These are phyloP conservation scores for Eretmocerus hayati DNA, from an alignment of 2,888 invertebrate genomes.

Conservation along the genomic window DNA sequence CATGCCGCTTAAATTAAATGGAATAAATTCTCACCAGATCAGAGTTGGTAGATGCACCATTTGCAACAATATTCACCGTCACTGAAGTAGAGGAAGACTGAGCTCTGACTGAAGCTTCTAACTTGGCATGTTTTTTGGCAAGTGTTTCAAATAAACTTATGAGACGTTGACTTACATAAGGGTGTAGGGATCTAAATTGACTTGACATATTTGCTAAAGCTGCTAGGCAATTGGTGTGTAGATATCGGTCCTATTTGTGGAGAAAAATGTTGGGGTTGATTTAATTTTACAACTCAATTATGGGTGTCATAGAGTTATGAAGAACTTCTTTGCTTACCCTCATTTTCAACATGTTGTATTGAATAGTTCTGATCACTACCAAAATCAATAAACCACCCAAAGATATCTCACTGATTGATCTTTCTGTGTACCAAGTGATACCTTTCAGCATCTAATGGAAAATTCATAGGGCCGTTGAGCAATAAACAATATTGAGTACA, in stretches of 20 bases:
- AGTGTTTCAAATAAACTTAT: slow-evolving; percentile 87
- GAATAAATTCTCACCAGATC: slow-evolving; percentile 40
- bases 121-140: slow-evolving; percentile 73
- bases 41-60: slow-evolving; percentile 31
- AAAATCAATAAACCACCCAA: slow-evolving; percentile 89
- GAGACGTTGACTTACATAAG: slow-evolving; percentile 91
- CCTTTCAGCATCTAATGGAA: slow-evolving; percentile 82
- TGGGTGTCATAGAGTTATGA: neutral
- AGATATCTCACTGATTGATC: slow-evolving; percentile 84
- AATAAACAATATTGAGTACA: too few relatives aligned
- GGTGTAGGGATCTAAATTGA: slow-evolving; percentile 84
- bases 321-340: slow-evolving; percentile 53
- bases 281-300: neutral
- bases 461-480: too few relatives aligned
- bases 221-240: slow-evolving; percentile 97
- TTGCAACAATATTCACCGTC: slow-evolving; percentile 29
- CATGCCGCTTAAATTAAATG: neutral
- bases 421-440: slow-evolving; percentile 89
- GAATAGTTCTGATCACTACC: slow-evolving; percentile 92
- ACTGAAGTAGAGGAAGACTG: slow-evolving; percentile 27
- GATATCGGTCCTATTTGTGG: slow-evolving; percentile 72
- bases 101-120: slow-evolving; percentile 48
- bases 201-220: slow-evolving; percentile 98
- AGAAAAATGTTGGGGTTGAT: neutral
- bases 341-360: slow-evolving; percentile 95